Evolutionary conservation across 2,113 vertebrate species (phyloP).

Genomic region (Promerops cafer): DNA sequence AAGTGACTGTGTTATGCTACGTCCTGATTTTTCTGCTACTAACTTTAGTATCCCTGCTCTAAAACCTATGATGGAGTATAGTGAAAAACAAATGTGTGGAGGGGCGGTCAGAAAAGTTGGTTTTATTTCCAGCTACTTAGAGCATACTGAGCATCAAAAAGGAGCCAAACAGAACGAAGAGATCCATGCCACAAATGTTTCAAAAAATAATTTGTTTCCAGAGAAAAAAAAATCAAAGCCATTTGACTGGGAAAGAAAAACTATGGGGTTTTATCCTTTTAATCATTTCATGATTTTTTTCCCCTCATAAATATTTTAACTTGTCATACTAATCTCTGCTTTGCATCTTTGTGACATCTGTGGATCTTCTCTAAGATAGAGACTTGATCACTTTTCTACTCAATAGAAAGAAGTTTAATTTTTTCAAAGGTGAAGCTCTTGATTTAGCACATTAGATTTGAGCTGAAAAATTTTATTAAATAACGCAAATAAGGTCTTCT

Average conservation of each 20-base stretch:
- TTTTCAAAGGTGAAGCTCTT: background rate
- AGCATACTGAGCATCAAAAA: background rate
- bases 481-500: background rate
- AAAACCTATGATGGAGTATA: background rate
- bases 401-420: background rate
- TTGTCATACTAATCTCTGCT: background rate
- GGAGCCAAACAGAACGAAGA: background rate
- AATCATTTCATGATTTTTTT: background rate
- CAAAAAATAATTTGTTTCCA: background rate
- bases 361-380: background rate
- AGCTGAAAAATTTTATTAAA: background rate
- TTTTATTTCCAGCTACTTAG: background rate
- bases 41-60: background rate
- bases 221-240: background rate
- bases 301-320: background rate
- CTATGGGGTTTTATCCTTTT: rapidly evolving
- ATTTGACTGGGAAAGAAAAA: background rate
- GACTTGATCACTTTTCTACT: background rate
- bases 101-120: background rate
- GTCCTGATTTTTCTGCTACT: background rate
- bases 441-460: background rate
- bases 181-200: background rate
- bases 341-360: background rate
- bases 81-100: background rate
- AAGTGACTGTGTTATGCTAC: background rate